Evolutionary conservation across 1,140 invertebrate genomes (phyloP), one percentile per base, ranked within the genome.

Genomic region (Drosophila tani): DNA sequence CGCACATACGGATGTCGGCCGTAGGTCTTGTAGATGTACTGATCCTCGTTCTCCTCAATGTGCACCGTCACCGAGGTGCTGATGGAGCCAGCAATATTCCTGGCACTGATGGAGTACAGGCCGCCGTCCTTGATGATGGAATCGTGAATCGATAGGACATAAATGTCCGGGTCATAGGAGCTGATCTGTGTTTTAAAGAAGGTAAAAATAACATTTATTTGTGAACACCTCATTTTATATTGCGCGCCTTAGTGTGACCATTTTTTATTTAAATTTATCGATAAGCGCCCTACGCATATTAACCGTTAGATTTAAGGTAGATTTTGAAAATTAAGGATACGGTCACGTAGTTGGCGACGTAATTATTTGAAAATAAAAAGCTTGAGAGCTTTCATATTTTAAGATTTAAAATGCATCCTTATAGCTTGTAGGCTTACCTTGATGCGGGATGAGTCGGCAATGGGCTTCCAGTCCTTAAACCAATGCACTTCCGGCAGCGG

Each of bases 401-500:
- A 24, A 24, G 2, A 3, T 24, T 24, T 24, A 24, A 24, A 24
- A 24, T 2, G 24, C 24, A 24, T 24, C 24, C 2, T 29, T n/a
- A 17, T 6, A 6, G 11, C 3, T 21, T 5, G n/a, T 1, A 43
- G 12, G 1, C 24, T 67, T 82, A 97, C 96, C 94, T 97, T 98
- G 21, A 97, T 95, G 81, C 97, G 95, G 7, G 95, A 94, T 1
- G 97, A 97, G 3, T 96, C 93, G 2, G 96, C 95, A 7, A 99
- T 91, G 3, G 97, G 98, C 88, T 97, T 96, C 98, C 98, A 99
- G 92, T 99, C 98, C 93, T 99, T 99, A 93, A 97, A 99, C 97
- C 98, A 99, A 91, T 97, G 98, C n/a, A 99, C 95, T 75, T 98
- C 97, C 1, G 99, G 98, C 82, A 96, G 96, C 1, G 99, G 99